These are phyloP conservation scores for Geotrypetes seraphini DNA, from an alignment of 2,797 vertebrate species.

Conservation along the genomic window DNA sequence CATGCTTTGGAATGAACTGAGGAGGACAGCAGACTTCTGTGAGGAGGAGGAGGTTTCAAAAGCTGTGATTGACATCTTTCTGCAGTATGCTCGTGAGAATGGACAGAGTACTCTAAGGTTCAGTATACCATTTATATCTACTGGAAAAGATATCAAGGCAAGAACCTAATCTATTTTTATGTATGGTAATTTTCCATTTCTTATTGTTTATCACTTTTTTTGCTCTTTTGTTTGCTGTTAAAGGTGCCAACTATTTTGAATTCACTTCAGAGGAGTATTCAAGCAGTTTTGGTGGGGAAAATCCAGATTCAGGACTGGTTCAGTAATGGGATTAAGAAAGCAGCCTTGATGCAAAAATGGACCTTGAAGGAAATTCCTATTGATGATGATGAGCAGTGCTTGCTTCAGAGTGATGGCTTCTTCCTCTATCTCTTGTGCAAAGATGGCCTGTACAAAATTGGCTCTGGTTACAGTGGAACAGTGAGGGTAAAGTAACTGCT, in stretches of 20 bases:
- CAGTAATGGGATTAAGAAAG: constrained; percentile 94
- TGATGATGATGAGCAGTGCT: constrained; percentile 89
- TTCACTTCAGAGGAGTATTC: constrained; percentile 91
- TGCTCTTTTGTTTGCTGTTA: constrained; percentile 13
- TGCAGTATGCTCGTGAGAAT: too few relatives aligned
- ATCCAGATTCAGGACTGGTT: constrained; percentile 99
- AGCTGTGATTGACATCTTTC: too few relatives aligned
- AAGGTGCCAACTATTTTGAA: constrained; percentile 95
- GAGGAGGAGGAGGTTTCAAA: too few relatives aligned
- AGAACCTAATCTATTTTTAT: too few relatives aligned
- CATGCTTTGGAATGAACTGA: too few relatives aligned
- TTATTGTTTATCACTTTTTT: background rate
- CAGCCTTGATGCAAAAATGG: constrained; percentile 97
- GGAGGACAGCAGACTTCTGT: too few relatives aligned
- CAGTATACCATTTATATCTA: too few relatives aligned
- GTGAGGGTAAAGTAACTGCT: constrained; percentile 67
- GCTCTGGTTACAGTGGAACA: constrained; percentile 96
- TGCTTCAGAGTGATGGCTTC: constrained; percentile 93
- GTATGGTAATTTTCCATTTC: background rate
- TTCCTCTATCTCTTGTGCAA: constrained; percentile 96
- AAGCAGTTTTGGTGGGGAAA: constrained; percentile 95
- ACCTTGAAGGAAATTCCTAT: constrained; percentile 84
- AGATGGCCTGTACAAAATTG: constrained; percentile 95
- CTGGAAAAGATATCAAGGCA: too few relatives aligned
- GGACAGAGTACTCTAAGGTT: too few relatives aligned